A percentile compares a stretch with the other conserved stretches of the same genome.
These are phyloP conservation scores for Oryzias sinensis DNA, from an alignment of 2,797 vertebrate genomes.

Conservation along the genomic window DNA sequence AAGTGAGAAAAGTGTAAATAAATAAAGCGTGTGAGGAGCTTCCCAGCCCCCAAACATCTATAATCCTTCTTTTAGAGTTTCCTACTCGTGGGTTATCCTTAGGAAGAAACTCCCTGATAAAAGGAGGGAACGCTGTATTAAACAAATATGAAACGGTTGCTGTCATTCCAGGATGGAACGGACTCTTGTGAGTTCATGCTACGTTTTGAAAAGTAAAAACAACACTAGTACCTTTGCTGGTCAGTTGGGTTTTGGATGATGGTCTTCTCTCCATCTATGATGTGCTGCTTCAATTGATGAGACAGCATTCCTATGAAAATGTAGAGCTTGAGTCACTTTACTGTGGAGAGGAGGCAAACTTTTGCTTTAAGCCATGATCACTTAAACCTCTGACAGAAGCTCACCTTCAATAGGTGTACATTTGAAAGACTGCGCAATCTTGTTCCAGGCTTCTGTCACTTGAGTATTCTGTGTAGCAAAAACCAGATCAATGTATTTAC, in stretches of 20 bases:
- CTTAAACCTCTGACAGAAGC: slow-evolving; percentile 25
- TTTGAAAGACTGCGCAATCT: slow-evolving; percentile 94
- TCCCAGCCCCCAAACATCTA: no score
- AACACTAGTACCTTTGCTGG: slow-evolving; percentile 85
- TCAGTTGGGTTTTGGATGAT: slow-evolving; percentile 97
- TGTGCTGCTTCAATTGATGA: slow-evolving; percentile 94
- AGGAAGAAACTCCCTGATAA: no score
- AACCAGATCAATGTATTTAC: not conserved
- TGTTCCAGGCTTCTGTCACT: slow-evolving; percentile 97
- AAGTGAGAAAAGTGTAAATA: no score
- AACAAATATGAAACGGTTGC: no score
- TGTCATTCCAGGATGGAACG: no score
- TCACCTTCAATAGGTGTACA: slow-evolving; percentile 94
- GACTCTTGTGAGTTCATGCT: not conserved
- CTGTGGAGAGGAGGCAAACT: not conserved
- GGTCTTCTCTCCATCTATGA: slow-evolving; percentile 96
- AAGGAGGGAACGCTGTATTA: no score
- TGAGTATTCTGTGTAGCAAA: slow-evolving; percentile 85
- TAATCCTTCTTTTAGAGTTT: no score
- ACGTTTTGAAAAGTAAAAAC: not conserved
- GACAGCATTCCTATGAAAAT: slow-evolving; percentile 88
- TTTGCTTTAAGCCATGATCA: not conserved
- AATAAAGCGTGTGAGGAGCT: no score
- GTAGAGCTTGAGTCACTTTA: not conserved
- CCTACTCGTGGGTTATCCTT: no score